phyloP scores from a whole-genome alignment of 2,113 vertebrate species.

The Alosa alosa region DNA sequence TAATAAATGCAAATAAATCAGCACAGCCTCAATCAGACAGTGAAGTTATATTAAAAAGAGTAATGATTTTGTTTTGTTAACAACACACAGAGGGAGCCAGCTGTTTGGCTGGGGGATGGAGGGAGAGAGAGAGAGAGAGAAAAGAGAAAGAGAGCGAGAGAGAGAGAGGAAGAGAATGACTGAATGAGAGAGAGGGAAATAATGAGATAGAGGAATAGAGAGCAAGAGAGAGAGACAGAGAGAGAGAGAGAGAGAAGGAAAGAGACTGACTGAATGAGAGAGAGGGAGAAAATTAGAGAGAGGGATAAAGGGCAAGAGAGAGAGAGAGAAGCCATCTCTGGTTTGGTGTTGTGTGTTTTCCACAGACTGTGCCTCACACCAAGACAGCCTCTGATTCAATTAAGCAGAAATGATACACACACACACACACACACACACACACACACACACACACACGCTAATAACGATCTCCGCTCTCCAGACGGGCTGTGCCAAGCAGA shows the following conservation, averaged over 20 bases:
- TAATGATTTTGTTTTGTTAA: conserved; percentile 3
- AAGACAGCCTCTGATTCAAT: conserved; percentile 42
- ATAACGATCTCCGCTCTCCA: conserved; percentile 39
- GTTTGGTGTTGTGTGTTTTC: neutral
- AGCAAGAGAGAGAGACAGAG: neutral
- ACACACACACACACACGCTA: neutral
- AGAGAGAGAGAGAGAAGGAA: neutral
- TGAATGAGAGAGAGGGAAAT: neutral
- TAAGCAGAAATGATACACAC: conserved; percentile 42
- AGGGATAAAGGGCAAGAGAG: neutral
- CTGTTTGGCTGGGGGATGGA: neutral
- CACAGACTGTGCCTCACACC: neutral
- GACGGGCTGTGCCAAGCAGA: conserved; percentile 28
- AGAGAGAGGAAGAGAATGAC: neutral
- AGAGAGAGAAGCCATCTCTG: neutral
- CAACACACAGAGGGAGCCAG: neutral
- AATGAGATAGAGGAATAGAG: neutral
- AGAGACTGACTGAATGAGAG: neutral
- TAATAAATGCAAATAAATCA: neutral
- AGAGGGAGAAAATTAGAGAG: neutral
- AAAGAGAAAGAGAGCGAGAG: neutral
- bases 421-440: no score
- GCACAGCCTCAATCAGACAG: neutral
- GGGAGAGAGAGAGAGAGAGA: neutral
- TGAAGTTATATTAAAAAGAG: neutral